Conservation (phyloP, 2,797 vertebrate genomes). For the Tragopan temminckii region DNA sequence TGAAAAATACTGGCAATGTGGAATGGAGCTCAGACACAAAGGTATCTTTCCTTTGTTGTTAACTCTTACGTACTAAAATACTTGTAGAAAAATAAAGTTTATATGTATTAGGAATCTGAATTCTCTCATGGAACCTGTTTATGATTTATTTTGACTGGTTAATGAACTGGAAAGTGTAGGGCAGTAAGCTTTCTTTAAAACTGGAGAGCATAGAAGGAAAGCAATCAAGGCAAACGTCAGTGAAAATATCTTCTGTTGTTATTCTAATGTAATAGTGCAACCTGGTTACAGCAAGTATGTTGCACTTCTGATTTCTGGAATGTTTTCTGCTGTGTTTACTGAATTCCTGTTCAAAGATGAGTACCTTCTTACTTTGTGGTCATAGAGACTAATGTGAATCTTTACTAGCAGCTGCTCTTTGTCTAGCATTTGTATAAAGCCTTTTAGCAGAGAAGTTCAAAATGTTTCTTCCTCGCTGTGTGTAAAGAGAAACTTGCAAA, state of each 20-base stretch:
- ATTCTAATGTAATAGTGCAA: neutral
- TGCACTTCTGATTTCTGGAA: neutral
- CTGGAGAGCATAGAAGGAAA: neutral
- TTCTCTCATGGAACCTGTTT: neutral
- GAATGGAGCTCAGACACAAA: conserved; percentile 96
- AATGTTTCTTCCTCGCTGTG: neutral
- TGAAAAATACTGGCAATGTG: conserved; percentile 96
- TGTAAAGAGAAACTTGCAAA: neutral
- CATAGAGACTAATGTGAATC: neutral
- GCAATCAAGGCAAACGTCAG: neutral
- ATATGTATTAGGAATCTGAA: neutral
- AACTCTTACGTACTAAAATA: neutral
- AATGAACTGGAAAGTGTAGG: neutral
- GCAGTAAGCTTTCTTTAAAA: neutral
- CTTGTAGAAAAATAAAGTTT: neutral
- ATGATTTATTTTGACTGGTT: neutral
- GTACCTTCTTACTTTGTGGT: neutral
- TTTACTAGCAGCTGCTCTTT: neutral
- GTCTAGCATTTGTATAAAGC: neutral
- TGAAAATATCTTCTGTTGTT: neutral
- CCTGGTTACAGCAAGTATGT: neutral
- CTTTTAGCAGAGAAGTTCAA: neutral
- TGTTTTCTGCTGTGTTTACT: neutral
- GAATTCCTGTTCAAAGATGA: neutral
- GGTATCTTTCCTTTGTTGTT: conserved; percentile 80